Evolutionary conservation across 2,888 invertebrate genomes (phyloP).

Genomic region (Scaeva pyrastri): DNA sequence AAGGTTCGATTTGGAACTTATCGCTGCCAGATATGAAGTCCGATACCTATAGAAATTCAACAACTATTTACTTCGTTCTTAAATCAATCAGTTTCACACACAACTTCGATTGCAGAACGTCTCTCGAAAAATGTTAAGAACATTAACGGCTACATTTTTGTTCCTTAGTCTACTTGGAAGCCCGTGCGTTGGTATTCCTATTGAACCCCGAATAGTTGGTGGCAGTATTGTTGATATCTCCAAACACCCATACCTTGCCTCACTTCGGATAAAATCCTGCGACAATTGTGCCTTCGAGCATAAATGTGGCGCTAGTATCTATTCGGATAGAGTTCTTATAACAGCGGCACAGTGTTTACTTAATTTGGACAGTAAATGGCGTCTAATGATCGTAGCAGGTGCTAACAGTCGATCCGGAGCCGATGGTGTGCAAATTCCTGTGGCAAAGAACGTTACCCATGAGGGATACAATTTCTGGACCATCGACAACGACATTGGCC

Average conservation of each 20-base stretch:
- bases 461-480: slow-evolving; percentile 83
- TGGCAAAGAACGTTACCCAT: slow-evolving; percentile 84
- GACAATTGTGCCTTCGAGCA: slow-evolving; percentile 76
- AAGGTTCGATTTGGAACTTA: slow-evolving; percentile 2
- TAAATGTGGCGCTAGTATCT: slow-evolving; percentile 80
- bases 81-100: slow-evolving; percentile 24
- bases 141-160: background rate
- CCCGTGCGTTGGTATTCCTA: slow-evolving; percentile 25
- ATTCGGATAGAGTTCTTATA: slow-evolving; percentile 69
- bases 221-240: slow-evolving; percentile 78
- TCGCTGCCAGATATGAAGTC: slow-evolving; percentile 33
- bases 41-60: slow-evolving; percentile 21
- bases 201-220: slow-evolving; percentile 79
- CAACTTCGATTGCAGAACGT: background rate
- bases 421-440: slow-evolving; percentile 84
- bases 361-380: slow-evolving; percentile 74
- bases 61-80: background rate
- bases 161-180: slow-evolving; percentile 1
- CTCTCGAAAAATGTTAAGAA: slow-evolving; percentile 25
- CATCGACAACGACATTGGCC: slow-evolving; percentile 85
- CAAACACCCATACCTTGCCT: slow-evolving; percentile 79
- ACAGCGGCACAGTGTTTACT: slow-evolving; percentile 81
- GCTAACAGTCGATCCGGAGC: slow-evolving; percentile 84
- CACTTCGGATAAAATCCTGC: slow-evolving; percentile 78
- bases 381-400: slow-evolving; percentile 85